Conservation (phyloP, 2,888 invertebrate species). For the Tortricodes alternella region DNA sequence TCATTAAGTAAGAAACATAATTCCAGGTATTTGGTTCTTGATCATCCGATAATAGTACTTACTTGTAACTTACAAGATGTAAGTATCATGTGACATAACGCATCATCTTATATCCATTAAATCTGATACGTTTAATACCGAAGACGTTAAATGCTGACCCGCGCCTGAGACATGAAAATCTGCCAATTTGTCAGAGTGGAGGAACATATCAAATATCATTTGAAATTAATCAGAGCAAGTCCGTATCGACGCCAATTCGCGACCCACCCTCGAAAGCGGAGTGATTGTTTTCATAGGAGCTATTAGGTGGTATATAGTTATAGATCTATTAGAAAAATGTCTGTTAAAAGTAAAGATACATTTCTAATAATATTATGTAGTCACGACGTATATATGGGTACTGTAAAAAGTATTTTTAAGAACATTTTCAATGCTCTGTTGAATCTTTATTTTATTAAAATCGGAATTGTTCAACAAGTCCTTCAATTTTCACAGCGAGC, state of each 20-base stretch:
- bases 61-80: no score
- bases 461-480: no score
- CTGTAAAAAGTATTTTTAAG: no score
- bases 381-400: no score
- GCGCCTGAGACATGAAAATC: slow-evolving; percentile 61
- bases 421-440: no score
- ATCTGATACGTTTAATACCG: slow-evolving; percentile 56
- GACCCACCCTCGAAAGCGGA: slow-evolving; percentile 12
- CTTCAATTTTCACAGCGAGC: no score
- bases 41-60: no score
- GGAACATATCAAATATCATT: slow-evolving; percentile 78
- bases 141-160: slow-evolving; percentile 57
- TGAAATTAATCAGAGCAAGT: slow-evolving; percentile 71
- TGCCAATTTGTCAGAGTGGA: slow-evolving; percentile 72
- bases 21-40: no score
- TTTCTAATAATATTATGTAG: not conserved
- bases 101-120: slow-evolving; percentile 38
- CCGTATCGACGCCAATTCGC: slow-evolving; percentile 37
- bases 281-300: slow-evolving; percentile 26
- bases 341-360: not conserved
- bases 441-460: no score
- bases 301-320: slow-evolving; percentile 9
- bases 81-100: not conserved
- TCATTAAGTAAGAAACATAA: not conserved
- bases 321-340: not conserved